Evolutionary conservation across 2,113 vertebrate species (phyloP), one percentile per base, ranked within the genome.

Genomic region (Neolamprologus fasciatus): DNA sequence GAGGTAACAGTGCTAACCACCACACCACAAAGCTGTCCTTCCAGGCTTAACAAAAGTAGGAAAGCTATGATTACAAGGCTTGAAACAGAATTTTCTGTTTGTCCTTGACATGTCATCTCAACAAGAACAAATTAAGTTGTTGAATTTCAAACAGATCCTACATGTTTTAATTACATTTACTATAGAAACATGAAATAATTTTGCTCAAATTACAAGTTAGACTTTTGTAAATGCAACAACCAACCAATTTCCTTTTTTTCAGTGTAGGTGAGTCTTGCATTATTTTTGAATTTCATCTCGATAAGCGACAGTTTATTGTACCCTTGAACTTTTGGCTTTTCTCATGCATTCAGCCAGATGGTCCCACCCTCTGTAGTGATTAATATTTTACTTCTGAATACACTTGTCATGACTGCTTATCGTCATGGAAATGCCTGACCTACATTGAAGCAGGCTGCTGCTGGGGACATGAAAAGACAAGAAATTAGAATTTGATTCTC

Each of bases 361-460:
- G 93, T 80, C 71, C 85, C 84, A 45, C 89, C 91, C 93, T 88
- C 85, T 35, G 55, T 21, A 9, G 83, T 90, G 83, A 95, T 96
- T 94, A 95, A 96, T 96, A 96, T 94, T 96, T 94, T 63, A 95
- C 82, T 82, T 94, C 73, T 92, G 89, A 93, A 91, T 90, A 76
- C 89, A 88, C 94, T 94, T 94, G 94, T 96, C 94, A 94, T 12
- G 61, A 71, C 81, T 37, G 40, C 76, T 94, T 83, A 93, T 71
- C 91, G 28, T 95, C 95, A 94, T 51, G 82, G 83, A 91, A 81
- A 93, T 9, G 90, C 40, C 81, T 95, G 94, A 95, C 95, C 94
- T 94, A 95, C 89, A 95, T 95, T 86, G 23, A 21, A 82, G 55
- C 14, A 9, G 68, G 84, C 73, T 87, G 87, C 90, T 86, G 76